phyloP scores from a whole-genome alignment of 2,113 vertebrate species.

The Urocynchramus pylzowi region DNA sequence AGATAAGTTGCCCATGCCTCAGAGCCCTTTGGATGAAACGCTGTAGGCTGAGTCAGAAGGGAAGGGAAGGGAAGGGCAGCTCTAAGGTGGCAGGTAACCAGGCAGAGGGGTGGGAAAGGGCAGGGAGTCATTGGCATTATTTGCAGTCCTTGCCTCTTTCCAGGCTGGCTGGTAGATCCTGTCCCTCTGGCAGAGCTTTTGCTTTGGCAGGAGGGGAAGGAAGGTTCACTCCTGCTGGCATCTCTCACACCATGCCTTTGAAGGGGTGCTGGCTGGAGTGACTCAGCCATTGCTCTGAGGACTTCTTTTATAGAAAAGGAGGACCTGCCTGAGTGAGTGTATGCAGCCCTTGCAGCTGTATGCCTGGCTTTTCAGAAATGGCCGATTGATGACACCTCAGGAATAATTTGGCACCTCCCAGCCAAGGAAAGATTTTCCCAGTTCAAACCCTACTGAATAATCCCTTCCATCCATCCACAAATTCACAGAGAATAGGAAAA shows the following conservation, averaged over 20 bases:
- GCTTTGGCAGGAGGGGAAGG: not conserved
- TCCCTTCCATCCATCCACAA: not conserved
- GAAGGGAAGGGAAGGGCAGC: not conserved
- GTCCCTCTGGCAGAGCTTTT: not conserved
- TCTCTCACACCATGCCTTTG: fast-evolving
- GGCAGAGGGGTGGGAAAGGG: not conserved
- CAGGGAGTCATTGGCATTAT: not conserved
- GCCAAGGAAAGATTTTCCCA: not conserved
- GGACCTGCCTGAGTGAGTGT: not conserved
- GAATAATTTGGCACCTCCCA: not conserved
- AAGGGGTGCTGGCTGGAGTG: not conserved
- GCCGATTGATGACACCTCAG: not conserved
- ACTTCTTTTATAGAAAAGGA: not conserved
- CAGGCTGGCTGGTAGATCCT: not conserved
- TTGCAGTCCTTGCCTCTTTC: not conserved
- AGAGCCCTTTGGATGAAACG: not conserved
- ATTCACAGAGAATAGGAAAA: not conserved
- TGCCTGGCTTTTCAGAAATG: not conserved
- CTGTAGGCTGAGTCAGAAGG: not conserved
- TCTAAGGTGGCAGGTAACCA: not conserved
- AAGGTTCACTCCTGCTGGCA: fast-evolving
- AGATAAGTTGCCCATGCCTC: not conserved
- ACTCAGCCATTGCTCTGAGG: not conserved
- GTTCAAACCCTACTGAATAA: not conserved
- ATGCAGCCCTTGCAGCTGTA: not conserved